Base-by-base conservation (phyloP, 2,113 vertebrate species). In the Centropristis striata region DNA sequence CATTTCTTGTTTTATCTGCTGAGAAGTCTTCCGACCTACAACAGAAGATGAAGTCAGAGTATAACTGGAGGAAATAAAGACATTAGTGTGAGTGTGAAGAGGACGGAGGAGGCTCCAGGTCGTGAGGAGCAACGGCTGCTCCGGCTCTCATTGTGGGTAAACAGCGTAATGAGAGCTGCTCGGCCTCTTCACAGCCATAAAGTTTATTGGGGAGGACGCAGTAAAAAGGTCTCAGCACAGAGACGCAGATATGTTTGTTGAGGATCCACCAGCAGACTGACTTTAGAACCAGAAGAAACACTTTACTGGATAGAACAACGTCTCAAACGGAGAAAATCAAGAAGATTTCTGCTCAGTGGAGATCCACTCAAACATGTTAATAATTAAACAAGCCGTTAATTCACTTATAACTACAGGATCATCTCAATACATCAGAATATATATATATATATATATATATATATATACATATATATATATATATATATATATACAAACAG, bases 171-270 rank as follows among this genome's bases (percentile, higher is more conserved):
- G 80, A 78, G 80, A 78, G 87, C 81, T 41, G 78, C 61, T 69
- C 27, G 15, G 21, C 75, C 76, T 75, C 78, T 72, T 81, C 70
- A 20, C 23, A 18, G 18, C 78, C 83, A 86, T 94, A 94, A 94
- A 94, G 14, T 94, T 95, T 94, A 94, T 93, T 66, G 74, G 82
- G 61, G 87, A 61, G 60, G 53, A 5, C 1, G 87, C 83, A 50
- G 73, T 93, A 92, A 93, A 89, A 82, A 71, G 64, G 78, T 57
- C 82, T 90, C 92, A 92, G 75, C 92, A 89, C 90, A 86, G 93
- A 86, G 88, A 94, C 90, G 28, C 63, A 91, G 90, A 86, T 42
- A 93, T 88, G 90, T 87, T 89, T 82, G 83, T 39, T 15, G 78
- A 84, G 79, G 82, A 82, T 79, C 75, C 25, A 86, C 54, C 53